Conservation (phyloP, 2,113 vertebrate genomes). For the Daphoenositta chrysoptera region DNA sequence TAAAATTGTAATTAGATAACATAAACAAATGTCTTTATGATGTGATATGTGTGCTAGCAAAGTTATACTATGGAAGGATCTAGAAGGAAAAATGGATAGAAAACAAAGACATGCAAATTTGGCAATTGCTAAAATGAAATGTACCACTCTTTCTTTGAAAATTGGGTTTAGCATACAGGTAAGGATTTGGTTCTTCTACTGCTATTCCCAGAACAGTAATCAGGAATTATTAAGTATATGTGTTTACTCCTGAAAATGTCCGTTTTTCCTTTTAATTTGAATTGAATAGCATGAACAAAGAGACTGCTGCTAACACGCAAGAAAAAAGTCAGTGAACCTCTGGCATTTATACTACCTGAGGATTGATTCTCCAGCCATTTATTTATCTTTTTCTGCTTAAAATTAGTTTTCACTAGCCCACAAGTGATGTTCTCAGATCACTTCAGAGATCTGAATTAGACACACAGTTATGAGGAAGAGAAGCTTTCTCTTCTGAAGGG, state of each 20-base stretch:
- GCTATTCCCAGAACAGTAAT: background rate
- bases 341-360: background rate
- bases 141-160: background rate
- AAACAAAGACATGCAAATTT: background rate
- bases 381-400: background rate
- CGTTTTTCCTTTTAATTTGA: background rate
- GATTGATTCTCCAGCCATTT: background rate
- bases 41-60: background rate
- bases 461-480: background rate
- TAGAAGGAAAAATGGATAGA: background rate
- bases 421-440: background rate
- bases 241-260: background rate
- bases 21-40: background rate
- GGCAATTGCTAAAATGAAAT: background rate
- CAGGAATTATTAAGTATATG: background rate
- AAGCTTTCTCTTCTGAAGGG: background rate
- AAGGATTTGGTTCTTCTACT: background rate
- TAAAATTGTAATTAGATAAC: background rate
- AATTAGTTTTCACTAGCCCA: background rate
- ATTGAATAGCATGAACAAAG: background rate
- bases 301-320: background rate
- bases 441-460: background rate
- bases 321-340: background rate
- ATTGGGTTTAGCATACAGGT: background rate
- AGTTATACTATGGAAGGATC: background rate